These are phyloP conservation scores for Astropecten irregularis DNA, from an alignment of 53 echinoderm and acorn worm genomes.

Conservation along the genomic window DNA sequence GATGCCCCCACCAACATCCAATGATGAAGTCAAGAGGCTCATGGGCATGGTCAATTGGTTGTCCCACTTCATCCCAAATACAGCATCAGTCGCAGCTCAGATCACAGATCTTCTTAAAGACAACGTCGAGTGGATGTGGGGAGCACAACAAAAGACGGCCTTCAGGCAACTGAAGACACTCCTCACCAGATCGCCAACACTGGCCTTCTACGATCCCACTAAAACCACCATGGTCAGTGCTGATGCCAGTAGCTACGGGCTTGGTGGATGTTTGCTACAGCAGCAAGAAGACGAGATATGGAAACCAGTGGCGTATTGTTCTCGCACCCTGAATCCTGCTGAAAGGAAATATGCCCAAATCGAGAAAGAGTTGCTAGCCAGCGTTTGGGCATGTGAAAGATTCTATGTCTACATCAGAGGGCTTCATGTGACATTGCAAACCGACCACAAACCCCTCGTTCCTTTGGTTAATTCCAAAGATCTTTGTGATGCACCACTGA, in stretches of 20 bases:
- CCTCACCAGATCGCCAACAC: constrained; percentile 5
- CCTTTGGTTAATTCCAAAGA: constrained; percentile 19
- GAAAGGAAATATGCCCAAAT: constrained; percentile 31
- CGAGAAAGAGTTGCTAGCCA: constrained; percentile 23
- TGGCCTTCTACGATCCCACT: constrained; percentile 28
- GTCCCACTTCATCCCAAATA: neutral
- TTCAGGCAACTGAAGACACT: constrained; percentile 8
- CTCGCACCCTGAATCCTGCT: too few species aligned
- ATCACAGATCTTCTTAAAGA: constrained; percentile 16
- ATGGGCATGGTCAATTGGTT: constrained; percentile 18
- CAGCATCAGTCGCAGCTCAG: neutral
- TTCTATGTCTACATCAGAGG: constrained; percentile 21
- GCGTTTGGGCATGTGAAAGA: constrained; percentile 10
- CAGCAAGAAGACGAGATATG: neutral
- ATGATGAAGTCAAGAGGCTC: constrained; percentile 10
- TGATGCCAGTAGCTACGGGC: too few species aligned
- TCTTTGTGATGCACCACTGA: constrained; percentile 31
- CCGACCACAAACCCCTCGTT: constrained; percentile 17
- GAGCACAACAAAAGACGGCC: neutral
- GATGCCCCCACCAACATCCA: constrained; percentile 9
- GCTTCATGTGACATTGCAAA: neutral
- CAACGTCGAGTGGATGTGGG: neutral
- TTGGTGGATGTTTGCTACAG: too few species aligned
- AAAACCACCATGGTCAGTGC: too few species aligned
- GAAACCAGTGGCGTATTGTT: constrained; percentile 29